Base-by-base conservation (phyloP, 2,888 invertebrate species). In the Cheilosia variabilis region DNA sequence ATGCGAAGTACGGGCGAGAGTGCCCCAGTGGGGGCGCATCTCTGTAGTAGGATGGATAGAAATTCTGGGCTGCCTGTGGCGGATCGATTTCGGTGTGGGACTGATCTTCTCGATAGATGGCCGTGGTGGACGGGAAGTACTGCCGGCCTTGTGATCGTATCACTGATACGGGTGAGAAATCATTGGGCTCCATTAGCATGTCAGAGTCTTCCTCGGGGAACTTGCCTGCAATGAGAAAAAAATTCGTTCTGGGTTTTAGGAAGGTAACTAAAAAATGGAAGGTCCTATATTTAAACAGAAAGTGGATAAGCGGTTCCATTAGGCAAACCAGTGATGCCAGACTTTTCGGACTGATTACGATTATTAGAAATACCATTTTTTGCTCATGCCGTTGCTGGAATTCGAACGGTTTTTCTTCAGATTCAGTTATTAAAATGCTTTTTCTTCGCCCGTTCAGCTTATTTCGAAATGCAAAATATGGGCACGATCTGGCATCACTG, bases 1-100 rank as follows among this genome's bases (percentile, higher is more conserved):
- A 93, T 82, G 93, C 94, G 73, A 94, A 94, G 47, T 94, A 93
- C 1, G 94, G 94, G 41, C 94, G 92, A 0, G 94, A 94, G 87
- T 94, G 94, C 31, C 95, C 95, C 80, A 94, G 92, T 0, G 94
- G 94, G 57, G 94, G 93, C n/a, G 91, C 89, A 83, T 92, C 91
- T 87, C 95, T 93, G 89, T 95, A 96, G 90, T 96, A 97, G 0
- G 96, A 94, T 0, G 97, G 96, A 92, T 96, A 96, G 92, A 96
- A 96, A 60, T 94, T 95, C 90, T 96, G 96, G 19, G 92, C 92
- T 1, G 92, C 92, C 75, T 96, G 95, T 2, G 90, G 89, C 4
- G 72, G 55, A 83, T 87, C 19, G 87, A 89, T 88, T 88, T 89
- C 73, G 66, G 88, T 72, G 89, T 87, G 34, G 89, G 90, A 90